These are phyloP conservation scores for Pomatostomus ruficeps DNA, from an alignment of 2,113 vertebrate species.

Conservation along the genomic window DNA sequence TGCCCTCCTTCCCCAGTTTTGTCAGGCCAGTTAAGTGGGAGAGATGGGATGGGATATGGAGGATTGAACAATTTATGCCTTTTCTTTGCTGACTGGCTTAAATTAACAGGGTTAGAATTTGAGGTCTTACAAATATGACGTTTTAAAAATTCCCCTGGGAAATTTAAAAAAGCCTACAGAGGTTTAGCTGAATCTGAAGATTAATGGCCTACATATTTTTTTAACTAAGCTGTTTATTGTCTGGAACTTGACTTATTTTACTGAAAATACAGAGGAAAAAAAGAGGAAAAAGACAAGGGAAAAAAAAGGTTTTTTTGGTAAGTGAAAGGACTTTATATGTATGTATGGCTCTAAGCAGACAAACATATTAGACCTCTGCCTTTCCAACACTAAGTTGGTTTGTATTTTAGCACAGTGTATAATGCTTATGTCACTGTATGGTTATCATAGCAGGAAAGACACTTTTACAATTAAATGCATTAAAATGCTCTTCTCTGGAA, in stretches of 20 bases:
- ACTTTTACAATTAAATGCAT: not conserved
- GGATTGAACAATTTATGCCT: not conserved
- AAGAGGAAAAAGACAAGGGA: not conserved
- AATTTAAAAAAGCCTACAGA: not conserved
- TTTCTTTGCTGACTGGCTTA: not conserved
- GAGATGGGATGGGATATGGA: not conserved
- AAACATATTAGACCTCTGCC: not conserved
- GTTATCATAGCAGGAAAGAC: not conserved
- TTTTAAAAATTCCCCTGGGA: not conserved
- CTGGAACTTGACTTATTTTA: not conserved
- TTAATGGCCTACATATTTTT: not conserved
- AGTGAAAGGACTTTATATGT: not conserved
- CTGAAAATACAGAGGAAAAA: not conserved
- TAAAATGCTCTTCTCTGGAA: not conserved
- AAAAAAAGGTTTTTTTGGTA: not conserved
- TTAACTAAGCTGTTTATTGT: constrained; percentile 2
- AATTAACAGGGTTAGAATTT: not conserved
- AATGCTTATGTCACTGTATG: not conserved
- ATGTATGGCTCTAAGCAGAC: not conserved
- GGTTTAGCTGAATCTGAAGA: constrained; percentile 15
- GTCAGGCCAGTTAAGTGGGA: not conserved
- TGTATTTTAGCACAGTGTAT: not conserved
- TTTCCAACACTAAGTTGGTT: not conserved
- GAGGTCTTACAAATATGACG: not conserved
- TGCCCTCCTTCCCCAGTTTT: not conserved